Evolutionary conservation across 2,888 invertebrate species (phyloP).

Genomic region (Archaeoteleia sp.): DNA sequence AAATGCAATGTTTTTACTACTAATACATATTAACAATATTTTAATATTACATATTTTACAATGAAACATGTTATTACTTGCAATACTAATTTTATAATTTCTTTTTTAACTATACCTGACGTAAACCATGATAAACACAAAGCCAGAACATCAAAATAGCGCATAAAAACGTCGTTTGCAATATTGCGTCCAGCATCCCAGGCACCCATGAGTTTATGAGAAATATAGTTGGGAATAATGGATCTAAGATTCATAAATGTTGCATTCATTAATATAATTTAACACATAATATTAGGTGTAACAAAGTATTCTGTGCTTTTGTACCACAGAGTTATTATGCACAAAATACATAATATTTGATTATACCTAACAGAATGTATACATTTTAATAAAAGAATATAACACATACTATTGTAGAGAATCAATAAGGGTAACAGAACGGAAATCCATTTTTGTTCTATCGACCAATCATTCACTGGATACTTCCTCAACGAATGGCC

Average conservation of each 20-base stretch:
- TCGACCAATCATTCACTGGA: slow-evolving; percentile 94
- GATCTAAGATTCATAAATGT: slow-evolving; percentile 85
- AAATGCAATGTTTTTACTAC: too few species aligned
- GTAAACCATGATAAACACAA: slow-evolving; percentile 94
- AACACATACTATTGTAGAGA: slow-evolving; percentile 90
- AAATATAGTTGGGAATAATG: slow-evolving; percentile 93
- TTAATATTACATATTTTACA: too few species aligned
- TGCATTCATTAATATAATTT: slow-evolving; percentile 8
- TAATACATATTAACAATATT: too few species aligned
- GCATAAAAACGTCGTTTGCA: slow-evolving; percentile 93
- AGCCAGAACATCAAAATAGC: slow-evolving; percentile 95
- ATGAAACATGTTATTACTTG: too few species aligned
- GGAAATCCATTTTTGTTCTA: slow-evolving; percentile 98
- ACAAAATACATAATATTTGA: neutral
- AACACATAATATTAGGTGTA: too few species aligned
- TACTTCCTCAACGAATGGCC: slow-evolving; percentile 91
- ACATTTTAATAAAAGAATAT: neutral
- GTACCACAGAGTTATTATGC: slow-evolving; percentile 14
- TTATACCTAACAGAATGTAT: slow-evolving; percentile 5
- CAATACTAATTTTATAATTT: too few species aligned
- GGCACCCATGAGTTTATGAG: slow-evolving; percentile 92
- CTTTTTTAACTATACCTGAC: slow-evolving; percentile 81
- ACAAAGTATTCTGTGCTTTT: too few species aligned
- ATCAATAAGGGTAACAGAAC: slow-evolving; percentile 89
- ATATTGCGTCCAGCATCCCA: slow-evolving; percentile 92